Conservation (phyloP, 2,888 invertebrate genomes). For the Zhuqinia jingwanae region DNA sequence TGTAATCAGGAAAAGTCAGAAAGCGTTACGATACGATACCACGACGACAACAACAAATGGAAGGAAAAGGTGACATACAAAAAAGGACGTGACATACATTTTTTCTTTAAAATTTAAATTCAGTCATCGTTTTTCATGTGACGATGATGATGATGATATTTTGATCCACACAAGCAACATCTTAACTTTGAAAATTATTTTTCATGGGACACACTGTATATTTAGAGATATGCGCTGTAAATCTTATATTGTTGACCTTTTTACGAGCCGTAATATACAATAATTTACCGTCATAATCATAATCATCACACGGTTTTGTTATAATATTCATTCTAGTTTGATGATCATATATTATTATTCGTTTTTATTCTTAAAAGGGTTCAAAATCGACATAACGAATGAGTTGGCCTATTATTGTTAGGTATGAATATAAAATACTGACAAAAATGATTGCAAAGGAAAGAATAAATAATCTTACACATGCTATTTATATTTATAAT, state of each 20-base stretch:
- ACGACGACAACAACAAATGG: too few relatives aligned
- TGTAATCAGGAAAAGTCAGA: slow-evolving; percentile 54
- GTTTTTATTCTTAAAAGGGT: too few relatives aligned
- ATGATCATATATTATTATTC: too few relatives aligned
- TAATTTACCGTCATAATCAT: neutral
- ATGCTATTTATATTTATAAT: too few relatives aligned
- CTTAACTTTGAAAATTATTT: neutral
- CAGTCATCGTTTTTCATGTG: neutral
- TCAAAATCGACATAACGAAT: too few relatives aligned
- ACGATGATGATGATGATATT: neutral
- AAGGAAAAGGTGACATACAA: slow-evolving; percentile 56
- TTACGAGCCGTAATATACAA: slow-evolving; percentile 46
- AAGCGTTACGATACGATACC: slow-evolving; percentile 57
- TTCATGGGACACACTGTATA: neutral
- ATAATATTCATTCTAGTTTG: too few relatives aligned
- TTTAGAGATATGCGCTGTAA: too few relatives aligned
- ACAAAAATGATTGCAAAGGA: too few relatives aligned
- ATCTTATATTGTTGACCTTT: slow-evolving; percentile 15
- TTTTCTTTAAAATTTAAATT: slow-evolving; percentile 13
- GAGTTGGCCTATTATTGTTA: too few relatives aligned
- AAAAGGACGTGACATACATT: slow-evolving; percentile 43
- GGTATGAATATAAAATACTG: too few relatives aligned
- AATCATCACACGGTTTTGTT: too few relatives aligned
- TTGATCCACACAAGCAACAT: neutral
- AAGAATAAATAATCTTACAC: too few relatives aligned